These are phyloP conservation scores for Zele albiditarsus DNA, from an alignment of 2,888 invertebrate species.

Conservation along the genomic window DNA sequence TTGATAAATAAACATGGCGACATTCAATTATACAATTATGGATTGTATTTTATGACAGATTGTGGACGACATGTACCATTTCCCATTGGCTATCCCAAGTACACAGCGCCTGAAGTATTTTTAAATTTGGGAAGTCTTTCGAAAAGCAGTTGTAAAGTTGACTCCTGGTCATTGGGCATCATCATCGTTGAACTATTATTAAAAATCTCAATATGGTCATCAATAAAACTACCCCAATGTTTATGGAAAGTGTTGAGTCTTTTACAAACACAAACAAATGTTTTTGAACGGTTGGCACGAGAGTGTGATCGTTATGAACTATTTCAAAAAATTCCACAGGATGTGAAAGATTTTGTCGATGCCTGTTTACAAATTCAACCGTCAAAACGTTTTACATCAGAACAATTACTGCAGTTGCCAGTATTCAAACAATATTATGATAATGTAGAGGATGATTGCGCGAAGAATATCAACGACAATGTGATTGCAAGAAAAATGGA, in stretches of 20 bases:
- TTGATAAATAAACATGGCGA: slow-evolving; percentile 81
- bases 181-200: slow-evolving; percentile 87
- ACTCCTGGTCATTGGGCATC: slow-evolving; percentile 96
- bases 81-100: slow-evolving; percentile 87
- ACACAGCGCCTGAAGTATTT: slow-evolving; percentile 88
- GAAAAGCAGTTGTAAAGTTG: slow-evolving; percentile 82
- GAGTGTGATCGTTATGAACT: slow-evolving; percentile 83
- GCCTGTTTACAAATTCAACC: slow-evolving; percentile 82
- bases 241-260: slow-evolving; percentile 84
- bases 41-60: slow-evolving; percentile 93
- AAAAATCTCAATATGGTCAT: slow-evolving; percentile 81
- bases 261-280: slow-evolving; percentile 76
- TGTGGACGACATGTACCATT: slow-evolving; percentile 90
- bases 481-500: slow-evolving; percentile 77
- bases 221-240: slow-evolving; percentile 83
- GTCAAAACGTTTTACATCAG: slow-evolving; percentile 77
- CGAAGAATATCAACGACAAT: slow-evolving; percentile 71
- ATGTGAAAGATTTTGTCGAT: slow-evolving; percentile 79
- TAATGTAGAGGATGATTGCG: slow-evolving; percentile 58
- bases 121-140: slow-evolving; percentile 75
- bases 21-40: slow-evolving; percentile 93
- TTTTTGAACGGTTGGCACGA: slow-evolving; percentile 83
- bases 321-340: slow-evolving; percentile 76
- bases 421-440: slow-evolving; percentile 74
- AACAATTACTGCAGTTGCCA: slow-evolving; percentile 76